phyloP scores from a whole-genome alignment of 2,797 vertebrate species.

The Cyclura pinguis region DNA sequence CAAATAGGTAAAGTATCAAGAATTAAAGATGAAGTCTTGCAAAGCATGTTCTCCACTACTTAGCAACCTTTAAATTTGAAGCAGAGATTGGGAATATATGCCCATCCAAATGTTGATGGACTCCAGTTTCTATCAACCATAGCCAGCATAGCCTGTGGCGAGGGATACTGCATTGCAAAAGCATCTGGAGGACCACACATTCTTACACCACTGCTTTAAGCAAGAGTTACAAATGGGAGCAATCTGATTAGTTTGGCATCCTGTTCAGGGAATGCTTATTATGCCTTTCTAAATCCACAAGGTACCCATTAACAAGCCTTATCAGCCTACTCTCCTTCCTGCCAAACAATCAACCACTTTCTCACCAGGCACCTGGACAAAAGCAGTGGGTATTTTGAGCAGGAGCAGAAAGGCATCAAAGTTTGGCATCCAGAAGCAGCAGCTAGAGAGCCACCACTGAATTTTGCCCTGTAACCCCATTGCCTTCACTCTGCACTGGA shows the following conservation, averaged over 20 bases:
- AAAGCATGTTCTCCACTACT: neutral
- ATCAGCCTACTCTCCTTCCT: neutral
- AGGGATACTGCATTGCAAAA: no score
- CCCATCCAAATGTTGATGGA: no score
- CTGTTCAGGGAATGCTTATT: neutral
- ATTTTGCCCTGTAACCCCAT: neutral
- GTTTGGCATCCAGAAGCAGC: neutral
- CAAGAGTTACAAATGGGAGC: neutral
- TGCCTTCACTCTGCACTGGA: neutral
- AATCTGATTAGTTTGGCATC: neutral
- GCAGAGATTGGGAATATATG: no score
- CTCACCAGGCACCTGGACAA: neutral
- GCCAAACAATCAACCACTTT: neutral
- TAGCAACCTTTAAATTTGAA: neutral
- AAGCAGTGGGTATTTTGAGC: neutral
- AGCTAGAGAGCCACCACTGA: no score
- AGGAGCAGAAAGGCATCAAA: neutral
- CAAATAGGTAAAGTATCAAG: neutral
- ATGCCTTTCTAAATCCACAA: neutral
- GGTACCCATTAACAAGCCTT: neutral
- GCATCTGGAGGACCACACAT: neutral
- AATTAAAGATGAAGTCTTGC: neutral
- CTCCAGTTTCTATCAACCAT: no score
- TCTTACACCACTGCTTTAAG: neutral
- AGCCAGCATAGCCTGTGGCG: no score